Percentiles rank a stretch among this genome's conserved stretches.
Conservation (phyloP, 2,113 vertebrate species). For the Noturus placidus region DNA sequence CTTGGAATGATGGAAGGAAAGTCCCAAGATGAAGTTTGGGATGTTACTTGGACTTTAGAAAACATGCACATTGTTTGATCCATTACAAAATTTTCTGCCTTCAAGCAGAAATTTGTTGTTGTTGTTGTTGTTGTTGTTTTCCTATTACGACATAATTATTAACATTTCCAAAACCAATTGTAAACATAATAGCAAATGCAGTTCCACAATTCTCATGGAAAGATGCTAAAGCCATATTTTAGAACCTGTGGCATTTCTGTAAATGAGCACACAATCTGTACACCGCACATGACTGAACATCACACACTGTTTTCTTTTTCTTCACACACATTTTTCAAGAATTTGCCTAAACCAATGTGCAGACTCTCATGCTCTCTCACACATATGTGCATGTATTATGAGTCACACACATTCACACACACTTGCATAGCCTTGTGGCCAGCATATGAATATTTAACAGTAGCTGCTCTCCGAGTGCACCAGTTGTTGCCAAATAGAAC, state of each 20-base stretch:
- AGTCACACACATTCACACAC: conserved; percentile 32
- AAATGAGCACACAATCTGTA: conserved; percentile 7
- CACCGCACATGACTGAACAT: conserved; percentile 35
- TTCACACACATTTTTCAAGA: conserved; percentile 27
- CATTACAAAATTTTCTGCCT: too few relatives aligned
- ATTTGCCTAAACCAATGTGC: neutral
- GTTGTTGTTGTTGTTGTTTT: too few relatives aligned
- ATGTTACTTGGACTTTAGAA: neutral
- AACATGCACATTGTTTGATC: neutral
- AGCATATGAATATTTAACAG: conserved; percentile 99
- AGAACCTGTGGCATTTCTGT: conserved; percentile 12
- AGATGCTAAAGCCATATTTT: neutral
- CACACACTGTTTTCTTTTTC: conserved; percentile 27
- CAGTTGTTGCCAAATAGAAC: conserved; percentile 99
- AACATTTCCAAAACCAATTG: neutral
- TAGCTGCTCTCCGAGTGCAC: conserved; percentile 89
- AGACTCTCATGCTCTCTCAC: conserved; percentile 27
- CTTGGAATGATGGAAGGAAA: too few relatives aligned
- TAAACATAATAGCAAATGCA: neutral
- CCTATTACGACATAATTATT: neutral
- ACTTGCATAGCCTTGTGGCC: conserved; percentile 73
- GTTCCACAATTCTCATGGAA: neutral
- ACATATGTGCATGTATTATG: conserved; percentile 67
- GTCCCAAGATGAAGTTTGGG: neutral
- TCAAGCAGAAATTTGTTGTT: neutral